Evolutionary conservation across 2,113 vertebrate species (phyloP).

Genomic region (Podarcis raffonei): DNA sequence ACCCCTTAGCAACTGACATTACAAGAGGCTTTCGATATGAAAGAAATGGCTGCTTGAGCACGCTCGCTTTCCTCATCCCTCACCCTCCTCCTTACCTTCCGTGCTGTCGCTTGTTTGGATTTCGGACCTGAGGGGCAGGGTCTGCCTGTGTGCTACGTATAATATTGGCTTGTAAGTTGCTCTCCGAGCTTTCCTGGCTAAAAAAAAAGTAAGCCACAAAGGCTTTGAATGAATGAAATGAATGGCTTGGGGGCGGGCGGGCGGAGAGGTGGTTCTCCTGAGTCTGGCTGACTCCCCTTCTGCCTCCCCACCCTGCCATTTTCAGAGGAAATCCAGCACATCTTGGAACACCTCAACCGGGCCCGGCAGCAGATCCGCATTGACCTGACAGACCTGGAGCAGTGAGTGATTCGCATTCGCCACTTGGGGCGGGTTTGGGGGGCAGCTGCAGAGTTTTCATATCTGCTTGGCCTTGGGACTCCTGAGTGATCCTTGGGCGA

Average conservation of each 20-base stretch:
- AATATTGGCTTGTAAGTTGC: no score
- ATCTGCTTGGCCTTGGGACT: neutral
- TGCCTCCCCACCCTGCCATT: neutral
- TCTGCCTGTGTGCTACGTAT: no score
- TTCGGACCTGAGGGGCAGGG: no score
- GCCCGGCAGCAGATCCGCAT: conserved; percentile 68
- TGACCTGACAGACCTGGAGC: conserved; percentile 76
- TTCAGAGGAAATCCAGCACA: conserved; percentile 81
- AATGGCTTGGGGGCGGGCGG: neutral
- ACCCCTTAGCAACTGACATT: no score
- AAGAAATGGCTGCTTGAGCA: no score
- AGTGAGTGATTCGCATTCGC: conserved; percentile 61
- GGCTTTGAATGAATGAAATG: neutral
- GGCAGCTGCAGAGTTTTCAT: neutral
- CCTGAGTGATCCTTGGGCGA: no score
- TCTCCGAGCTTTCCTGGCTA: no score
- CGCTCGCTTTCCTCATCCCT: neutral
- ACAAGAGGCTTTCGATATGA: no score
- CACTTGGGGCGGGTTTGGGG: neutral
- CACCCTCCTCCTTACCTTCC: no score
- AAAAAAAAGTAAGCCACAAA: no score
- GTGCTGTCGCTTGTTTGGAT: no score
- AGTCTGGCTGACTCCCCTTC: no score
- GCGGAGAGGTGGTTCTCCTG: neutral
- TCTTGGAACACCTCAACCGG: conserved; percentile 74